Base-by-base conservation (phyloP, 35 echinoderm and acorn worm genomes). In the Amphiura filiformis region DNA sequence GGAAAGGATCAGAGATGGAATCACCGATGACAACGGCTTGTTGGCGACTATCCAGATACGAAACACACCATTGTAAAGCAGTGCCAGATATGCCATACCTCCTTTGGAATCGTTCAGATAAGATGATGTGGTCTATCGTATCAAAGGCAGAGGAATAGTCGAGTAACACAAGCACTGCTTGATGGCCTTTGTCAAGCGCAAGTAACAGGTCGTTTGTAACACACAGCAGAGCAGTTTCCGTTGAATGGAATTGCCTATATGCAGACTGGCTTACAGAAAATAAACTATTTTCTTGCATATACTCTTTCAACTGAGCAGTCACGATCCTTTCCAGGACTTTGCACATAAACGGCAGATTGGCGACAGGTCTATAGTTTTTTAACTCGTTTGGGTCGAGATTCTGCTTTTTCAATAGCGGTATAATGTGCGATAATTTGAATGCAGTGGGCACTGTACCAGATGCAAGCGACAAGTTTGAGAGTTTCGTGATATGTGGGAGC, bases 251-350 rank as follows among this genome's bases (percentile, higher is more conserved):
- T 34, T 40, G 31, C 30, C 86, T 83, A 39, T 93, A 93, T 0
- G 86, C 86, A 57, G 87, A 89, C 33, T 89, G 86, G 40, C 57
- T 42, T 41, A 78, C 80, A 36, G 70, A 37, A n/a, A n/a, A n/a
- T n/a, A 90, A 36, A 56, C 34, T 30, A 34, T 80, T 23, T 2
- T 33, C 26, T 26, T 36, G 28, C 90, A 92, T 37, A 38, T 87
- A 79, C 7, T 84, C 47, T 26, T 84, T 78, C 44, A 93, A 9
- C 47, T 88, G 76, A 37, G 26, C n/a, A 57, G 78, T 84, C 35
- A 87, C 93, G n/a, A 80, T 65, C 83, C 65, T 95, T 80, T 91
- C 93, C 26, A 84, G 32, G 37, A 95, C 35, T 82, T 94, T 94
- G 0, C 75, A 86, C 12, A 90, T 26, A 70, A 90, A 94, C 22